Evolutionary conservation across 2,888 invertebrate species (phyloP).

Genomic region (Aphidius colemani): DNA sequence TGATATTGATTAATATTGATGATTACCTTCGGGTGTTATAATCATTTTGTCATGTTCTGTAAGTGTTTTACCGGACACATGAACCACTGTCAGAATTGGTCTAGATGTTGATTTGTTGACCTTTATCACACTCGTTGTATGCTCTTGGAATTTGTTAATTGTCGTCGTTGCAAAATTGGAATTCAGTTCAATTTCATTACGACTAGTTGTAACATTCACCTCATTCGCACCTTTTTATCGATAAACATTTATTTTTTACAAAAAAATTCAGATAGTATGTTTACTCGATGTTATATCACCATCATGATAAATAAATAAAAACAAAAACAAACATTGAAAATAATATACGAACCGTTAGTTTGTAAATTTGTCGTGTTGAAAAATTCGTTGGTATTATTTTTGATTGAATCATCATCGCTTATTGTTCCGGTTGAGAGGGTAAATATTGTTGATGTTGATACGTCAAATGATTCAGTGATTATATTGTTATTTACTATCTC

Average conservation of each 20-base stretch:
- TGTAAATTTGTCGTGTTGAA: not conserved
- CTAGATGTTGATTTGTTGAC: conserved; percentile 32
- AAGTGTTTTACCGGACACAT: conserved; percentile 34
- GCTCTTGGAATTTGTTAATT: conserved; percentile 16
- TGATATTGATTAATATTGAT: too few species aligned
- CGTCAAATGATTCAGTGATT: conserved; percentile 26
- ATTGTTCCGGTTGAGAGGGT: conserved; percentile 3
- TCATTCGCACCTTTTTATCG: not conserved
- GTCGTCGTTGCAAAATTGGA: conserved; percentile 13
- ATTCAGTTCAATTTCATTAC: conserved; percentile 12
- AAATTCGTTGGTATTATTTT: conserved; percentile 3
- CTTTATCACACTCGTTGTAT: conserved; percentile 22
- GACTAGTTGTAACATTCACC: not conserved
- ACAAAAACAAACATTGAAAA: not conserved
- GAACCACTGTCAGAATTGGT: conserved; percentile 35
- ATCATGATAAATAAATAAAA: not conserved
- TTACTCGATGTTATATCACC: not conserved
- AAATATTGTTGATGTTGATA: conserved; percentile 21
- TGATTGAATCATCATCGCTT: conserved; percentile 14
- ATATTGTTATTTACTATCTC: conserved; percentile 25
- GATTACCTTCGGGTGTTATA: conserved; percentile 30
- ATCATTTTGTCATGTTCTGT: conserved; percentile 33
- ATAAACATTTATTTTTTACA: conserved; percentile 12
- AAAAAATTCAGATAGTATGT: conserved; percentile 1
- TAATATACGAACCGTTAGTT: not conserved